Evolutionary conservation across 2,888 invertebrate species (phyloP), one percentile per base, ranked within the genome.

Genomic region (Caradrina clavipalpis): DNA sequence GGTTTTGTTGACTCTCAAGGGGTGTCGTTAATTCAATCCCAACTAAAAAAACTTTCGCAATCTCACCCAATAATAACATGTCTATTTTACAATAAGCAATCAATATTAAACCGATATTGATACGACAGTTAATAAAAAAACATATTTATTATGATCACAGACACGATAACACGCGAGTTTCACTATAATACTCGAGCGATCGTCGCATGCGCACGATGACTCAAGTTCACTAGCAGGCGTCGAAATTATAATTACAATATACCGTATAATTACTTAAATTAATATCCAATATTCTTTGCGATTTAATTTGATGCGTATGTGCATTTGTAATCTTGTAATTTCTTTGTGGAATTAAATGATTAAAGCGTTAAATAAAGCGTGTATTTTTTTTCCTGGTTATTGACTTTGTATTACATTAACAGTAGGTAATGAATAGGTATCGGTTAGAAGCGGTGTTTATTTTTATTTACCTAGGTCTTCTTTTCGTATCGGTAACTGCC

Each of bases 121-220:
- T 63, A 72, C 47, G 15, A 7, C 21, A 11, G 11, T 15, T 21
- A 26, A n/a, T 47, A 61, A 51, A 73, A 67, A 55, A 61, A 31
- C 7, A 22, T 47, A 64, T 69, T 64, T 62, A 61, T 62, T 45
- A 22, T 56, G 26, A 59, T 54, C 51, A 56, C n/a, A 61, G 15
- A 51, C 54, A 69, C 54, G 65, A 54, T 2, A 70, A 49, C 82
- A 87, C 82, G 87, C 86, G 68, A 87, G 76, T 88, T 87, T 89
- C 86, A 83, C 86, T 85, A 74, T 66, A 78, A 81, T 63, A 68
- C 50, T 67, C 8, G 13, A 56, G 55, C 19, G 47, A 47, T 26
- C 55, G 51, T 26, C 55, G 50, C 66, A 69, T 26, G 62, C 69
- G 53, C 58, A 58, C 8, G 4, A 17, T 47, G 11, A 55, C 49